These are phyloP conservation scores for Hypothenemus hampei DNA, from an alignment of 1,140 invertebrate genomes.

Conservation along the genomic window DNA sequence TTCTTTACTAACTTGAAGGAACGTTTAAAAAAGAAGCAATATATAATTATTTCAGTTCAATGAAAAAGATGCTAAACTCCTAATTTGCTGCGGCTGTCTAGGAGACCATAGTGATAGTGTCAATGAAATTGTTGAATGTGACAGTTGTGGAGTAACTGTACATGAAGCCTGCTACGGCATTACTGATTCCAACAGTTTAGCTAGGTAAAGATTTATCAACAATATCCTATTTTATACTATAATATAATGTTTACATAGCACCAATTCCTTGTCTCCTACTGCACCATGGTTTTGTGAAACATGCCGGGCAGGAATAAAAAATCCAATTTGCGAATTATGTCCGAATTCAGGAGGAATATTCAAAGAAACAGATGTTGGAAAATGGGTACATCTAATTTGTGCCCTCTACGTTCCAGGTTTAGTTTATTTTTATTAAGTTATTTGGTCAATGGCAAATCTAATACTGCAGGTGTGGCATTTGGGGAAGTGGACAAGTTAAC, in stretches of 20 bases:
- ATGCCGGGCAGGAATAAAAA: slow-evolving; percentile 84
- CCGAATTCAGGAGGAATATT: slow-evolving; percentile 89
- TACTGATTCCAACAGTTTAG: slow-evolving; percentile 84
- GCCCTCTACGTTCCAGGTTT: slow-evolving; percentile 35
- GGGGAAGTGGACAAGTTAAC: slow-evolving; percentile 86
- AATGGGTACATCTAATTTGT: slow-evolving; percentile 97
- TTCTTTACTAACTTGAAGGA: too few species aligned
- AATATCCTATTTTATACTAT: too few species aligned
- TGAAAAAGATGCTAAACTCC: slow-evolving; percentile 47
- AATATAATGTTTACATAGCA: too few species aligned
- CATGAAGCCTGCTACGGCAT: slow-evolving; percentile 98
- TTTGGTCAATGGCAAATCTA: too few species aligned
- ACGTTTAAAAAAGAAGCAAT: too few species aligned
- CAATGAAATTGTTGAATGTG: slow-evolving; percentile 96
- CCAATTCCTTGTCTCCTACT: slow-evolving; percentile 86
- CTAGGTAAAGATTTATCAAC: slow-evolving; percentile 46
- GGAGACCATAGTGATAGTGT: slow-evolving; percentile 88
- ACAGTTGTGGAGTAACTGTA: slow-evolving; percentile 91
- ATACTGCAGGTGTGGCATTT: slow-evolving; percentile 82
- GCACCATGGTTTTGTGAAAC: slow-evolving; percentile 98
- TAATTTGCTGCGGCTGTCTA: slow-evolving; percentile 90
- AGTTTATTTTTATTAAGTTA: neutral
- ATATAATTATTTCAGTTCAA: slow-evolving; percentile 33
- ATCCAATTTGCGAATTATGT: slow-evolving; percentile 84
- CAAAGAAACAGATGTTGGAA: slow-evolving; percentile 93